Base-by-base conservation (phyloP, 2,888 invertebrate genomes). In the Trichopria drosophilae region DNA sequence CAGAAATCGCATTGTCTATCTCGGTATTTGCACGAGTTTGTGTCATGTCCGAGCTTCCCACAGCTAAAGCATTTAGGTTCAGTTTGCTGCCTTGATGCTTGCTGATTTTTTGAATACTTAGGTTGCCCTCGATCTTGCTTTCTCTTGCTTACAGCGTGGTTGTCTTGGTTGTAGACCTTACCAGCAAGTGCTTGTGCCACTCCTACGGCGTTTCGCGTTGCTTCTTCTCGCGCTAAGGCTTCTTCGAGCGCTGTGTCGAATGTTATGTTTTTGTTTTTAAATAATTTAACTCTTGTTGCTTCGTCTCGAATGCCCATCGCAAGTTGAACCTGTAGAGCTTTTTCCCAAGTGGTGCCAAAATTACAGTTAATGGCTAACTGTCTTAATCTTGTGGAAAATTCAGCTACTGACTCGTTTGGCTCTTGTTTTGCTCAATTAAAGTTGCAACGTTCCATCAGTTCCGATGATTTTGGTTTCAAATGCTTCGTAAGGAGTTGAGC, bases 51-150 rank as follows among this genome's bases (percentile, higher is more conserved):
- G 1, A n/a, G 13, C 19, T 36, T 43, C 6, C 50, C 52, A 32
- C 55, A 56, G 32, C 55, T 47, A 31, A 23, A 56, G 22, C 55
- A 53, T 13, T 40, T 20, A 12, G n/a, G 34, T 23, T 45, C 46
- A 3, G 32, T 16, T 23, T 36, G 29, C 23, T 44, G 34, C 40
- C 36, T 34, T 9, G n/a, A 9, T 22, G 32, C 20, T 13, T n/a
- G 32, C 22, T 20, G 26, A 13, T 39, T 10, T 22, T 35, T 39
- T n/a, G 24, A 22, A 12, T 36, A 7, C 44, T 44, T 39, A 6
- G 10, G 4, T 18, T 28, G 36, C 15, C 13, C 32, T 34, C 22
- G 19, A 32, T 43, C 20, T 20, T 43, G 28, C 13, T 13, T 28
- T n/a, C n/a, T n/a, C n/a, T n/a, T n/a, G n/a, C n/a, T n/a, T 24